Conservation (phyloP, 2,113 vertebrate genomes). For the Gymnogyps californianus region DNA sequence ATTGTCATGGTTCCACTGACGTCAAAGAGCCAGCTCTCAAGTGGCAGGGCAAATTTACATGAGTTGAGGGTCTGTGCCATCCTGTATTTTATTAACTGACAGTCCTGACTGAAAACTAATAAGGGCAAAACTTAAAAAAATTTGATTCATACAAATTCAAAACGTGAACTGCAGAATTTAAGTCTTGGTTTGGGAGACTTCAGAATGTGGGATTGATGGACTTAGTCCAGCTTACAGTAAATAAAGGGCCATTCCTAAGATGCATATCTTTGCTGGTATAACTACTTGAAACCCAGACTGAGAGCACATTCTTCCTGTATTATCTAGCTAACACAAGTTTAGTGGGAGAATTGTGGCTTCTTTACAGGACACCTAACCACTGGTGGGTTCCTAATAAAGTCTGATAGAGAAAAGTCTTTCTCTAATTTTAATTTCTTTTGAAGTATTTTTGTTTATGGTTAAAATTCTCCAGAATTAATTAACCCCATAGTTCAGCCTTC, state of each 20-base stretch:
- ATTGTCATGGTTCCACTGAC: neutral
- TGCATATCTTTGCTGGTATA: neutral
- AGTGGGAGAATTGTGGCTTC: neutral
- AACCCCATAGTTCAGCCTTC: neutral
- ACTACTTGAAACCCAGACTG: neutral
- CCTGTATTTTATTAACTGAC: slow-evolving; percentile 4
- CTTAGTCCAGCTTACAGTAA: neutral
- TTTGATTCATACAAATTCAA: neutral
- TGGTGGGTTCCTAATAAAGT: neutral
- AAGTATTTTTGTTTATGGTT: neutral
- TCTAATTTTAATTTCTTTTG: neutral
- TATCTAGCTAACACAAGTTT: neutral
- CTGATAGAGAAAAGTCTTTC: neutral
- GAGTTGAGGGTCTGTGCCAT: neutral
- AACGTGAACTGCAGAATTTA: neutral
- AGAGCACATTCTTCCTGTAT: neutral
- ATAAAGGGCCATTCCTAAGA: neutral
- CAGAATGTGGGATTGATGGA: neutral
- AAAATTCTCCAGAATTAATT: neutral
- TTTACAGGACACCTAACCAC: neutral
- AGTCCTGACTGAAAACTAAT: slow-evolving; percentile 33
- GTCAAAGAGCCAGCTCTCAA: neutral
- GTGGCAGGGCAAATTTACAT: neutral
- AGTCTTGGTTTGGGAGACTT: neutral
- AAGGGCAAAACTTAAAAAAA: neutral